These are phyloP conservation scores for Trididemnum nubilum DNA, from an alignment of 23 tunicate species.

Conservation along the genomic window DNA sequence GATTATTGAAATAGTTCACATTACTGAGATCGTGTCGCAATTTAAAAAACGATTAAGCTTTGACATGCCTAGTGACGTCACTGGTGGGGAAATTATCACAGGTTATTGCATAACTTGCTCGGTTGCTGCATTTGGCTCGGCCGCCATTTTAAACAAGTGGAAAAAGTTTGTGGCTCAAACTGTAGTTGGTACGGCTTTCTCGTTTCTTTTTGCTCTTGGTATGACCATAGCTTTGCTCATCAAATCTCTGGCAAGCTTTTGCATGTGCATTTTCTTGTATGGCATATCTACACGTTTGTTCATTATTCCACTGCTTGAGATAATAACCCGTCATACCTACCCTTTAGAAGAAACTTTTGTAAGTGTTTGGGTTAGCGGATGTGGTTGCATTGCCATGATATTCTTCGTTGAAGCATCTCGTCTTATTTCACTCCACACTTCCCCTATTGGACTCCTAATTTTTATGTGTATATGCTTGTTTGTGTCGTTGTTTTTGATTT, in stretches of 20 bases:
- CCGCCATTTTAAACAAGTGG: neutral
- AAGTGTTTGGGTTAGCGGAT: constrained; percentile 19
- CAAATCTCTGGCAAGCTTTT: constrained; percentile 1
- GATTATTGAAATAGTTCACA: constrained; percentile 8
- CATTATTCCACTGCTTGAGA: constrained; percentile 15
- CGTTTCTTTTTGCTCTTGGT: neutral
- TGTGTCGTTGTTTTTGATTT: neutral
- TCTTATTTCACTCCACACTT: neutral
- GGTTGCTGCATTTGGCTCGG: neutral
- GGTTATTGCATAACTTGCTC: constrained; percentile 11
- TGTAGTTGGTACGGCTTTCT: neutral
- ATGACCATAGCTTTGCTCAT: neutral
- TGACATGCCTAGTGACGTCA: constrained; percentile 2
- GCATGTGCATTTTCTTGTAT: constrained; percentile 6
- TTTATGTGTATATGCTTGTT: constrained; percentile 10
- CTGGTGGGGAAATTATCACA: constrained; percentile 14
- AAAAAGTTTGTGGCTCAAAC: constrained; percentile 1
- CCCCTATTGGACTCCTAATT: neutral
- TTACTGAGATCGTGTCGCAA: constrained; percentile 5
- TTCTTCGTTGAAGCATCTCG: constrained; percentile 4
- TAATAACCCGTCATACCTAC: constrained; percentile 16
- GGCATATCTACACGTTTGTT: constrained; percentile 16
- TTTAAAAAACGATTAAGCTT: neutral
- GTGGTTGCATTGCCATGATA: constrained; percentile 11
- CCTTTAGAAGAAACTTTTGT: constrained; percentile 22